A percentile compares a stretch with the other conserved stretches of the same genome.
Conservation (phyloP, 2,113 vertebrate genomes). For the Agapornis roseicollis region DNA sequence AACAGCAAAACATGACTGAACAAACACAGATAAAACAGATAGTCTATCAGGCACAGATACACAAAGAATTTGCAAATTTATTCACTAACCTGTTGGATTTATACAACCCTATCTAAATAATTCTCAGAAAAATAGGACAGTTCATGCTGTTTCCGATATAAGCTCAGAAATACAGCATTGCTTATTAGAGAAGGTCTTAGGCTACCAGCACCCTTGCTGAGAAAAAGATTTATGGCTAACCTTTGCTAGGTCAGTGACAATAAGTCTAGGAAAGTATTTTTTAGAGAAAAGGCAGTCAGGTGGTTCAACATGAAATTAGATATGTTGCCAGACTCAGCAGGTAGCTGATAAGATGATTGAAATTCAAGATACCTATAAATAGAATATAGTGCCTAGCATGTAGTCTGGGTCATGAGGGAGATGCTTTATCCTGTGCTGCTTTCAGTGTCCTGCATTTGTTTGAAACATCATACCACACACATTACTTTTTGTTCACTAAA, state of each 20-base stretch:
- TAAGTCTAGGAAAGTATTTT: conserved; percentile 25
- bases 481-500: not conserved
- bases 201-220: conserved; percentile 48
- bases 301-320: conserved; percentile 58
- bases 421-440: not conserved
- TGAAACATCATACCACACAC: not conserved
- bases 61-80: not conserved
- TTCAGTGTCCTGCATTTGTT: not conserved
- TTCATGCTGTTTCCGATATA: conserved; percentile 6
- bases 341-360: conserved; percentile 47
- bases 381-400: not conserved
- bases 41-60: not conserved
- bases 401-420: not conserved
- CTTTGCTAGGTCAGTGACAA: conserved; percentile 56
- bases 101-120: not conserved
- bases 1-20: not conserved
- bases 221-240: conserved; percentile 65
- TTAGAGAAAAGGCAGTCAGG: conserved; percentile 49
- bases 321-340: conserved; percentile 41
- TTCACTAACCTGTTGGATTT: not conserved
- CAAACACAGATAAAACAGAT: not conserved
- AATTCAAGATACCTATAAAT: conserved; percentile 43
- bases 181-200: conserved; percentile 50
- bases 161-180: not conserved
- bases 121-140: not conserved